phyloP scores from a whole-genome alignment of 2,888 invertebrate species.

The Exephanes ischioxanthus region DNA sequence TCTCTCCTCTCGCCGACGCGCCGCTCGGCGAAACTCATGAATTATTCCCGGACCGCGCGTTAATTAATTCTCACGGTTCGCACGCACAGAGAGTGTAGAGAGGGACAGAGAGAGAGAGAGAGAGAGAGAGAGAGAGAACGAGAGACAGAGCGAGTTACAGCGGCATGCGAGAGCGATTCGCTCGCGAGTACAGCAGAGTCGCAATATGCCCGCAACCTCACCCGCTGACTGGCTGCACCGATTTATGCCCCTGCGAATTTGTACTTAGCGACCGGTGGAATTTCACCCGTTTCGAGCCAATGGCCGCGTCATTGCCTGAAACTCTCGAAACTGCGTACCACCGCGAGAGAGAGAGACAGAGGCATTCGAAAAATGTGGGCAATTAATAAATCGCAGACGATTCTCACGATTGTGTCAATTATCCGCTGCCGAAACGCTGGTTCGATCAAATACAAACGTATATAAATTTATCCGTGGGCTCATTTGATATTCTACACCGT shows the following conservation, averaged over 20 bases:
- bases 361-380: constrained; percentile 30
- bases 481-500: not conserved
- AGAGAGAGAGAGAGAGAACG: not conserved
- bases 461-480: constrained; percentile 13
- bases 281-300: constrained; percentile 40
- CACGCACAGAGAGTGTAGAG: constrained; percentile 53
- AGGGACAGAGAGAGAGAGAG: not conserved
- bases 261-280: constrained; percentile 63
- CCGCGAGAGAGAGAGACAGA: not conserved
- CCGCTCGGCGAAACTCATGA: constrained; percentile 60
- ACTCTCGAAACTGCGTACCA: constrained; percentile 2
- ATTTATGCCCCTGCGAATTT: constrained; percentile 52
- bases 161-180: constrained; percentile 19
- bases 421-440: not conserved
- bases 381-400: constrained; percentile 43
- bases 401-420: not conserved
- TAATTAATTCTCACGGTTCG: constrained; percentile 69
- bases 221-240: constrained; percentile 39
- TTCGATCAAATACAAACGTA: constrained; percentile 1
- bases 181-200: constrained; percentile 9
- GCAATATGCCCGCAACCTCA: constrained; percentile 45
- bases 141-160: not conserved
- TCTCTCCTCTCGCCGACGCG: constrained; percentile 32
- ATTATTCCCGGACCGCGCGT: constrained; percentile 68
- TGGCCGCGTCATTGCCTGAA: constrained; percentile 39